These are phyloP conservation scores for Catharus ustulatus DNA, from an alignment of 2,797 vertebrate genomes.

Conservation along the genomic window DNA sequence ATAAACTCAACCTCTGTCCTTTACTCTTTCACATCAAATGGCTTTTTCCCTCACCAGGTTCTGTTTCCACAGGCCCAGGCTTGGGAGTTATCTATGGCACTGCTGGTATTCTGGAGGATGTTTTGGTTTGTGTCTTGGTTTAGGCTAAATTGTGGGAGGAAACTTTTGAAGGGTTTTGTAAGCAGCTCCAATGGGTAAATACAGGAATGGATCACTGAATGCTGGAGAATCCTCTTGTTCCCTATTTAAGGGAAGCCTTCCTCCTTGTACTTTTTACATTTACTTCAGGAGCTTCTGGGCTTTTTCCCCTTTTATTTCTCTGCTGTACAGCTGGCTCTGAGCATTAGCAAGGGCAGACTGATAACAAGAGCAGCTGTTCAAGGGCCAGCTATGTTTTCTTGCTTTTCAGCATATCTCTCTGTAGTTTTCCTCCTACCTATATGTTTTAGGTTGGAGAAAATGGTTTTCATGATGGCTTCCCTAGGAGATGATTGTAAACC, in stretches of 20 bases:
- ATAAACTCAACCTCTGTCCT: background rate
- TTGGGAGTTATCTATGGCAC: rapidly evolving
- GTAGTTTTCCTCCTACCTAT: background rate
- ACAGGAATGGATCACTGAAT: background rate
- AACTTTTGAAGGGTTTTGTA: background rate
- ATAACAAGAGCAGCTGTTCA: background rate
- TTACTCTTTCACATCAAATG: background rate
- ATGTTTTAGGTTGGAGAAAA: background rate
- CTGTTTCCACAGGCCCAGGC: background rate
- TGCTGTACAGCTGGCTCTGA: background rate
- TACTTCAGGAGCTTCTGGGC: background rate
- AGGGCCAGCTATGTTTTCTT: background rate
- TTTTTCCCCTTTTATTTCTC: background rate
- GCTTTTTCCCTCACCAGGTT: background rate
- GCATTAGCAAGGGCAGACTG: background rate
- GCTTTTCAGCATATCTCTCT: background rate
- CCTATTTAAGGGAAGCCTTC: background rate
- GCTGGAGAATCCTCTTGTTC: background rate
- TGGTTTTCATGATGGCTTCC: background rate
- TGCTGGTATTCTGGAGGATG: background rate
- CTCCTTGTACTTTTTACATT: background rate
- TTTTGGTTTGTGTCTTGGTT: background rate
- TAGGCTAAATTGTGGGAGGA: background rate
- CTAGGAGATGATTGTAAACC: background rate
- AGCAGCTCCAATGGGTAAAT: background rate